Conservation (phyloP, 2,113 vertebrate genomes). For the Eurystomus gularis region DNA sequence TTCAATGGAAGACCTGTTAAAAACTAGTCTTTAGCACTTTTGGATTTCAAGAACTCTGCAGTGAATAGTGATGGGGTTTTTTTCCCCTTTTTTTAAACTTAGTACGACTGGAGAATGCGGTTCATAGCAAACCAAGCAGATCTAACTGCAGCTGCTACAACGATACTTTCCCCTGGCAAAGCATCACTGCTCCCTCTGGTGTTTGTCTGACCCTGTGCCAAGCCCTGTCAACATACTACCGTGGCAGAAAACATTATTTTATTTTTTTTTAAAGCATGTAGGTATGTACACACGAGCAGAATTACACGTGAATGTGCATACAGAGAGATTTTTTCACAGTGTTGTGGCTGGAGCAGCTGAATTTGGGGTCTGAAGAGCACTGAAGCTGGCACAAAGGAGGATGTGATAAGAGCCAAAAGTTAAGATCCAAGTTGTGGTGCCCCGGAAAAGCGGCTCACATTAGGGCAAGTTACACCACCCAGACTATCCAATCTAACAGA, state of each 20-base stretch:
- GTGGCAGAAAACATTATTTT: neutral
- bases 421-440: neutral
- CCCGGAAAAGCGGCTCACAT: neutral
- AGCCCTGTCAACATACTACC: neutral
- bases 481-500: neutral
- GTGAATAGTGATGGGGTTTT: neutral
- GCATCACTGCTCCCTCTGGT: conserved; percentile 17
- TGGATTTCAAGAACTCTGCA: neutral
- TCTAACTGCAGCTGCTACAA: neutral
- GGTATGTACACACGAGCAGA: neutral
- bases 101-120: neutral
- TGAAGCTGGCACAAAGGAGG: neutral
- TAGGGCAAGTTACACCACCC: neutral
- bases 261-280: neutral
- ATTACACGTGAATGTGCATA: fast-evolving
- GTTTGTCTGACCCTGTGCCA: neutral
- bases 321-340: neutral
- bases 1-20: neutral
- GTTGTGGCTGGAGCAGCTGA: neutral
- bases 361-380: neutral
- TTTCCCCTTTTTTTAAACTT: neutral
- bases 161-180: neutral
- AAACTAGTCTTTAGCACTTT: neutral
- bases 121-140: neutral
- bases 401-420: neutral